Percentiles rank a stretch among this genome's conserved stretches.
Conservation (phyloP, 1,140 invertebrate genomes). For the Chironomus tepperi region DNA sequence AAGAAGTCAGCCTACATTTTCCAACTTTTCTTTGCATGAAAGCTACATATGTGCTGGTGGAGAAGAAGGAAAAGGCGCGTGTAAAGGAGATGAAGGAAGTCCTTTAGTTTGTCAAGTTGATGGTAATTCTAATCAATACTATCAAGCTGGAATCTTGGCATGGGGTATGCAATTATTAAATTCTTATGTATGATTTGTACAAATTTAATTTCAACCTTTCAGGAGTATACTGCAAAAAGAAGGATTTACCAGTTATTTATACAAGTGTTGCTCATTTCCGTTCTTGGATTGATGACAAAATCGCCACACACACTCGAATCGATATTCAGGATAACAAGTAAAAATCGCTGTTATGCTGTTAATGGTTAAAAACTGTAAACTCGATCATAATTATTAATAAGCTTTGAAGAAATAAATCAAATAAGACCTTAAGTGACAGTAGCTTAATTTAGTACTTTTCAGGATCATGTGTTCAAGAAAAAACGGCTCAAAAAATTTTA, state of each 20-base stretch:
- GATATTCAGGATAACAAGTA: no score
- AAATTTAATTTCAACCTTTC: no score
- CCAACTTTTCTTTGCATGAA: conserved; percentile 45
- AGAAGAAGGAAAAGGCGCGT: conserved; percentile 50
- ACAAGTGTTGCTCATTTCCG: conserved; percentile 51
- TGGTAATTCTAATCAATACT: conserved; percentile 43
- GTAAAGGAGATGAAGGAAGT: conserved; percentile 46
- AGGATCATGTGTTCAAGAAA: no score
- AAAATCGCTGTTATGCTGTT: no score
- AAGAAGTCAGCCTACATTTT: conserved; percentile 47
- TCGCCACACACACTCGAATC: not conserved
- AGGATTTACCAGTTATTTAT: conserved; percentile 60
- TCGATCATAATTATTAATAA: no score
- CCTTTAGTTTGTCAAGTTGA: conserved; percentile 60
- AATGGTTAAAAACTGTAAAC: no score
- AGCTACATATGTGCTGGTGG: conserved; percentile 59
- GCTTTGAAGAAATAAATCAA: no score
- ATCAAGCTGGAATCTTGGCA: conserved; percentile 56
- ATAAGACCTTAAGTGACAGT: no score
- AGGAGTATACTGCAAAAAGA: no score
- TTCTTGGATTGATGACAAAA: conserved; percentile 49
- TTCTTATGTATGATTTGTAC: no score
- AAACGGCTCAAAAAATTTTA: no score
- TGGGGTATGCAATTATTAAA: conserved; percentile 41
- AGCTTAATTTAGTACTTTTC: no score